These are phyloP conservation scores for Burhinus oedicnemus DNA, from an alignment of 2,113 vertebrate genomes.

Conservation along the genomic window DNA sequence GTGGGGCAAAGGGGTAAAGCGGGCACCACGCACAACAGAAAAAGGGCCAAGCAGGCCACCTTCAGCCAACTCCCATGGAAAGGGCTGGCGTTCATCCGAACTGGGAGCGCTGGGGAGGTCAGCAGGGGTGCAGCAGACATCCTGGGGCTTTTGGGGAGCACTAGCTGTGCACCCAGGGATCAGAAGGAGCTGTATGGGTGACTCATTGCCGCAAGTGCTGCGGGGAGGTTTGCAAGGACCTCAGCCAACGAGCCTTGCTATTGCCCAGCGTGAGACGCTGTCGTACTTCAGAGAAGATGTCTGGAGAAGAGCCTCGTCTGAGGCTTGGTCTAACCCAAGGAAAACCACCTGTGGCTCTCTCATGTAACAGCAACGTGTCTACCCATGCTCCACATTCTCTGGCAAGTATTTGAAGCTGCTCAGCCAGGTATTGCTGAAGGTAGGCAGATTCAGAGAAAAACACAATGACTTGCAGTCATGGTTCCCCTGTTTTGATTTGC, in stretches of 20 bases:
- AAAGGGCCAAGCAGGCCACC: neutral
- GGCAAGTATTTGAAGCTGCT: neutral
- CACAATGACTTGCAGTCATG: no score
- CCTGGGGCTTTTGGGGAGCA: neutral
- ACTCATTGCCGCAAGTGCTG: neutral
- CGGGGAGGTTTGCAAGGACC: rapidly evolving
- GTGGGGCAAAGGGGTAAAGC: neutral
- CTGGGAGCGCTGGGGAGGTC: neutral
- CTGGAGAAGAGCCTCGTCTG: neutral
- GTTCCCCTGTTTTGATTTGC: neutral
- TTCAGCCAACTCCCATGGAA: neutral
- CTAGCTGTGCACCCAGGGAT: neutral
- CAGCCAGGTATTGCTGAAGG: neutral
- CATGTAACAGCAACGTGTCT: rapidly evolving
- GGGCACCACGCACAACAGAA: neutral
- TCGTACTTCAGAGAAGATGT: rapidly evolving
- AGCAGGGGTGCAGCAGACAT: neutral
- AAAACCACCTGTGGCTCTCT: neutral
- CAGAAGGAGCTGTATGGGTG: neutral
- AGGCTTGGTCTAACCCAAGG: neutral
- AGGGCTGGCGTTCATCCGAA: neutral
- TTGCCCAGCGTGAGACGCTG: neutral
- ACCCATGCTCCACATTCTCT: neutral
- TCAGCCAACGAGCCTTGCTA: neutral
- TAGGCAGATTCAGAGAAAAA: neutral